These are phyloP conservation scores for Ophiodon elongatus DNA, from an alignment of 2,113 vertebrate genomes.

Conservation along the genomic window DNA sequence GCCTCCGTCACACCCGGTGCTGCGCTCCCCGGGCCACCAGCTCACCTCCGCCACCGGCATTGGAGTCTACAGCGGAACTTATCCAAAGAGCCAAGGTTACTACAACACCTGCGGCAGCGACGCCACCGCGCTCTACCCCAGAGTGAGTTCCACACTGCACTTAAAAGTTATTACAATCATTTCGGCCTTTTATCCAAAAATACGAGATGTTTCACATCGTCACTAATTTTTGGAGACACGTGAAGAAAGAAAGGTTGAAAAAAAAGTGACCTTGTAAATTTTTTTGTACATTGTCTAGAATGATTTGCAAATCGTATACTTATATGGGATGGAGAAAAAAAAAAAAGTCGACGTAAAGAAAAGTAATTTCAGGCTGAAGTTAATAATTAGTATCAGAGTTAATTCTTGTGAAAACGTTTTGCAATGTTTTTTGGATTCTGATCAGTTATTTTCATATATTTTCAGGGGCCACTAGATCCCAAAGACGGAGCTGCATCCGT, in stretches of 20 bases:
- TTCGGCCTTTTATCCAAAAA: no score
- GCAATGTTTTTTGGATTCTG: not conserved
- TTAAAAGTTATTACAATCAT: no score
- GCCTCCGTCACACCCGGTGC: slow-evolving; percentile 87
- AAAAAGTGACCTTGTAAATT: not conserved
- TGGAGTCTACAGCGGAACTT: slow-evolving; percentile 91
- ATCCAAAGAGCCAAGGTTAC: slow-evolving; percentile 90
- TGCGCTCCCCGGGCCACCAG: slow-evolving; percentile 92
- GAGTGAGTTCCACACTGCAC: slow-evolving; percentile 83
- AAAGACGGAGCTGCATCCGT: slow-evolving; percentile 88
- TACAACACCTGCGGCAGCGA: slow-evolving; percentile 91
- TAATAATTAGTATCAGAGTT: not conserved
- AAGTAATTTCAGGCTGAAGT: not conserved
- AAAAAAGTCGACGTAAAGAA: not conserved
- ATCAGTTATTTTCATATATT: slow-evolving; percentile 23
- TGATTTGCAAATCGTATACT: not conserved
- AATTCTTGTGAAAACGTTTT: not conserved
- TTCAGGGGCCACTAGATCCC: slow-evolving; percentile 89
- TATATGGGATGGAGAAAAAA: not conserved
- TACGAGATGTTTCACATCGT: no score
- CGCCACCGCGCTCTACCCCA: slow-evolving; percentile 90
- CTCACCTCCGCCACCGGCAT: slow-evolving; percentile 88
- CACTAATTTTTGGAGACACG: not conserved
- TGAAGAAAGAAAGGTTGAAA: not conserved
- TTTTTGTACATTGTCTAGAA: not conserved